A percentile compares a stretch with the other conserved stretches of the same genome.
Conservation (phyloP, 1,140 invertebrate species). For the Campoletis sonorensis region DNA sequence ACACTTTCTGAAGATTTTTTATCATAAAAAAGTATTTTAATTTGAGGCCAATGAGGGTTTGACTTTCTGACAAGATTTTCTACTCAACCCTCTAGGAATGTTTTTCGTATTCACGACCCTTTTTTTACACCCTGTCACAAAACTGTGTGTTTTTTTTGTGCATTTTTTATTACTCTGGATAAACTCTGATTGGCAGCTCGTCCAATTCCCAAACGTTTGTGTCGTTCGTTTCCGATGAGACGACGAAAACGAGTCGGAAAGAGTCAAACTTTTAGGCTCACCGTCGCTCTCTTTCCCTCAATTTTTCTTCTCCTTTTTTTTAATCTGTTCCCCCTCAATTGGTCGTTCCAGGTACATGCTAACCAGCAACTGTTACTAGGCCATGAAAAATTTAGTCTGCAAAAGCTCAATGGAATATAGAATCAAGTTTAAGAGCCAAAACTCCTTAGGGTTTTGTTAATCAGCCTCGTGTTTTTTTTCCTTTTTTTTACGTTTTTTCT, state of each 20-base stretch:
- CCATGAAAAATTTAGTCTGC: neutral
- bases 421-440: neutral
- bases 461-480: neutral
- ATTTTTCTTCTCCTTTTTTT: neutral
- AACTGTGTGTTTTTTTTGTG: too few species aligned
- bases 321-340: neutral
- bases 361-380: neutral
- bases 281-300: neutral
- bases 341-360: neutral
- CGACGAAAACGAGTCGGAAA: neutral
- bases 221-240: neutral
- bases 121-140: too few species aligned
- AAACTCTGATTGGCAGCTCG: too few species aligned
- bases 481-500: neutral
- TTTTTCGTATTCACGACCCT: too few species aligned
- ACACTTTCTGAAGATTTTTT: too few species aligned
- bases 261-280: neutral
- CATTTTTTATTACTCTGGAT: too few species aligned
- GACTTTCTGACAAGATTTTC: too few species aligned
- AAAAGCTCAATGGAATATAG: conserved; percentile 27
- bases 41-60: too few species aligned
- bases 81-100: too few species aligned
- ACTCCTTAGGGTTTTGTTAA: neutral
- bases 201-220: too few species aligned
- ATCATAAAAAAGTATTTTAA: too few species aligned